These are phyloP conservation scores for Allacma fusca DNA, from an alignment of 2,888 invertebrate species.

Conservation along the genomic window DNA sequence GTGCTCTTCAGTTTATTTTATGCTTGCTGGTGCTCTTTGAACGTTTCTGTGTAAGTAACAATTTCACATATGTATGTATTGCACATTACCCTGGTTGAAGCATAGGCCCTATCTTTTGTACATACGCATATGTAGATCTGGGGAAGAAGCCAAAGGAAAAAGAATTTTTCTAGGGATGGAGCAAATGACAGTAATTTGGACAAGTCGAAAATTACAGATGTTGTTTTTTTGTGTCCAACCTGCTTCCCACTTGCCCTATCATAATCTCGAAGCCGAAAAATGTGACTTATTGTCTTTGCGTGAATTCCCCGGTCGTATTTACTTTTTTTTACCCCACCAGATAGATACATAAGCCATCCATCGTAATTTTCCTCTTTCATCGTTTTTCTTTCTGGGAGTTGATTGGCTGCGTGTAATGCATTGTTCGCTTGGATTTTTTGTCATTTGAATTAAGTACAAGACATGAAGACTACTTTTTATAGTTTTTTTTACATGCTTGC, in stretches of 20 bases:
- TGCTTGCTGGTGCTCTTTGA: not conserved
- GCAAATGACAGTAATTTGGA: conserved; percentile 48
- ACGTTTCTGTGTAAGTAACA: not conserved
- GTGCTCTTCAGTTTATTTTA: conserved; percentile 11
- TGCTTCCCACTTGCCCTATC: conserved; percentile 43
- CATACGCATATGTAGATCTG: not conserved
- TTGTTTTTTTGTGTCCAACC: conserved; percentile 36
- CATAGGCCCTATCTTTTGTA: too few species aligned
- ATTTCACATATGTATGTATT: not conserved
- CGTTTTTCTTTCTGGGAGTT: not conserved
- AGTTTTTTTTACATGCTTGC: not conserved
- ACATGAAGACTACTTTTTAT: conserved; percentile 22
- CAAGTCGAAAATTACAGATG: conserved; percentile 44
- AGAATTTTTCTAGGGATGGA: conserved; percentile 20
- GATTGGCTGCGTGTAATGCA: conserved; percentile 11
- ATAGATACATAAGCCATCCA: not conserved
- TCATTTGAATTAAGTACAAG: conserved; percentile 6
- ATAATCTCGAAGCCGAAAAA: conserved; percentile 44
- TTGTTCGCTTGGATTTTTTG: conserved; percentile 8
- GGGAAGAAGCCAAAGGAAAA: not conserved
- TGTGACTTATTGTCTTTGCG: conserved; percentile 45
- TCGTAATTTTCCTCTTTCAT: conserved; percentile 13
- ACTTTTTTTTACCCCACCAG: conserved; percentile 7
- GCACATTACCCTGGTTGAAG: too few species aligned
- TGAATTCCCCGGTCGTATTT: conserved; percentile 36